Percentiles rank a stretch among this genome's conserved stretches.
Evolutionary conservation across 1,140 invertebrate genomes (phyloP).

Genomic region (Hycleus cichorii): DNA sequence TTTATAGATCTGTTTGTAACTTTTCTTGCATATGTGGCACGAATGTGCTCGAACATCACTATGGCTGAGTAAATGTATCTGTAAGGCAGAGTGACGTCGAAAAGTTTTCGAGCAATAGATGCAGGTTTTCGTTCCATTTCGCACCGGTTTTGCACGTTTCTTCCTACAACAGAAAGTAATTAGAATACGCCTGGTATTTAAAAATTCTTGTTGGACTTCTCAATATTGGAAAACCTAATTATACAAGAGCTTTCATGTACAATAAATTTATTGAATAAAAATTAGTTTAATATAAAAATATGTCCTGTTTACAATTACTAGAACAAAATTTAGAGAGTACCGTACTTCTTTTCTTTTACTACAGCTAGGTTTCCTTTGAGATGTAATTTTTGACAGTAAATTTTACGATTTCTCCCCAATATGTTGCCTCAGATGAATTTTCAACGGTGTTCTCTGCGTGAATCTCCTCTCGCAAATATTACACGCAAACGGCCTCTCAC

Average conservation of each 20-base stretch:
- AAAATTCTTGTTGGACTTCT: slow-evolving; percentile 2
- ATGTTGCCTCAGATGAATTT: slow-evolving; percentile 75
- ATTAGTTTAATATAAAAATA: neutral
- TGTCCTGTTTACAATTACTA: neutral
- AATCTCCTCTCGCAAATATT: slow-evolving; percentile 53
- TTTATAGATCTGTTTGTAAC: slow-evolving; percentile 24
- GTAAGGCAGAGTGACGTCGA: slow-evolving; percentile 42
- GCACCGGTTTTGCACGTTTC: too few relatives aligned
- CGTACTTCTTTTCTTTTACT: too few relatives aligned
- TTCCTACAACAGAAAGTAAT: too few relatives aligned
- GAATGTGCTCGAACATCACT: slow-evolving; percentile 52
- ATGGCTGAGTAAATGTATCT: slow-evolving; percentile 52
- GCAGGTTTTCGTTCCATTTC: neutral
- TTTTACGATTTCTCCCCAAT: slow-evolving; percentile 45
- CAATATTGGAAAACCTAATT: neutral
- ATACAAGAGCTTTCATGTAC: too few relatives aligned
- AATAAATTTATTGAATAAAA: too few relatives aligned
- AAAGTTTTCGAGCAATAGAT: slow-evolving; percentile 51
- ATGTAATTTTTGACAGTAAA: too few relatives aligned
- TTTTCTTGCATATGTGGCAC: slow-evolving; percentile 45
- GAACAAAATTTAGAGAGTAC: slow-evolving; percentile 20
- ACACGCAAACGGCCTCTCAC: slow-evolving; percentile 58
- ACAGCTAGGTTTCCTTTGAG: too few relatives aligned
- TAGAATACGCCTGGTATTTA: too few relatives aligned
- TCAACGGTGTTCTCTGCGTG: slow-evolving; percentile 68